These are phyloP conservation scores for Geophilus truncorum DNA, from an alignment of 2,888 invertebrate species.

Conservation along the genomic window DNA sequence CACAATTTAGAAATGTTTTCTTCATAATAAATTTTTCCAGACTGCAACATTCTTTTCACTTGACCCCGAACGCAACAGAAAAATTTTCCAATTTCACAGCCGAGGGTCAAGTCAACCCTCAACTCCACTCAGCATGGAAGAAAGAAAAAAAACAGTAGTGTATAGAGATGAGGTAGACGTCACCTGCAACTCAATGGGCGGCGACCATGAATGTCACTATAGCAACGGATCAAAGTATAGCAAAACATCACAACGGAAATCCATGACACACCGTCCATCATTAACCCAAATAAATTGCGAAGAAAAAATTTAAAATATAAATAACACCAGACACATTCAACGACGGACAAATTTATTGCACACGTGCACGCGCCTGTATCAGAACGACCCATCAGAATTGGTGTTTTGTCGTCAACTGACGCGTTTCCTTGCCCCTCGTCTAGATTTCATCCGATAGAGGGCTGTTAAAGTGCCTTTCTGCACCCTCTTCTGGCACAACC, in stretches of 20 bases:
- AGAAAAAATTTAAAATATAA: neutral
- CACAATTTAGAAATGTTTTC: neutral
- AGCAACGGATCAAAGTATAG: constrained; percentile 4
- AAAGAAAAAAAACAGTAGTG: neutral
- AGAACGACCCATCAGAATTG: neutral
- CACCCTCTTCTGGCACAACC: neutral
- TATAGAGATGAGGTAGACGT: neutral
- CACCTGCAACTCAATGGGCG: neutral
- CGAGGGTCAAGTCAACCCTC: neutral
- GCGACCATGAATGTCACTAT: neutral
- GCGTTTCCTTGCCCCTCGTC: neutral
- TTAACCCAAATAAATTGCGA: neutral
- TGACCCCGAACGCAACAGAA: neutral
- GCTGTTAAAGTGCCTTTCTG: neutral
- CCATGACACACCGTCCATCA: neutral
- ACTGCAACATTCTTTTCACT: neutral
- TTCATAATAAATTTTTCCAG: neutral
- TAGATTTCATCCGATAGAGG: neutral
- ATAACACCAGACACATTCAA: neutral
- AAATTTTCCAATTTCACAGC: constrained; percentile 4
- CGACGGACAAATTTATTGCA: neutral
- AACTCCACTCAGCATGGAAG: constrained; percentile 1
- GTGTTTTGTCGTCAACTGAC: constrained; percentile 4
- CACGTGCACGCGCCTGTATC: neutral
- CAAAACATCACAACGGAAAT: neutral